Base-by-base conservation (phyloP, 2,888 invertebrate species). In the Silvanus unidentatus region DNA sequence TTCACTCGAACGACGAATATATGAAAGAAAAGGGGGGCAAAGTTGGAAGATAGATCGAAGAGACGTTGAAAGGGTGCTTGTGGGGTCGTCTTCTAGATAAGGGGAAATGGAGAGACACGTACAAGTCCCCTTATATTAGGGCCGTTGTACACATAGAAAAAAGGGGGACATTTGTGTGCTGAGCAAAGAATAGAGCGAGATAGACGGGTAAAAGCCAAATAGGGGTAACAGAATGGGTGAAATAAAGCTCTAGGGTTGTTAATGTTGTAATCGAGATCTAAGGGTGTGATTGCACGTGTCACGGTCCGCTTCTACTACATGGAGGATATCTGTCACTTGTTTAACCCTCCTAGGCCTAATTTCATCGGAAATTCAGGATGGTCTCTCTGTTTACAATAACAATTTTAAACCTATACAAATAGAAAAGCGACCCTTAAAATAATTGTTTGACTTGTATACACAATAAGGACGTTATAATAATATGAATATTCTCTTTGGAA, bases 231-330 rank as follows among this genome's bases (percentile, higher is more conserved):
- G 39, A 35, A 13, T 37, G 39, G 43, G 41, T 50, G 54, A 44
- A 48, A 48, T 47, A 48, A 46, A 49, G 40, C 50, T 55, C 50
- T 46, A 50, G 59, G 59, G 57, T 60, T 59, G 63, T 63, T 63
- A 64, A 65, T 64, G 62, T 64, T 63, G 62, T 66, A 66, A 66
- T 66, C 63, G 64, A 63, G 63, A 62, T 62, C 58, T 58, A 52
- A 60, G 62, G 62, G 64, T 63, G 64, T 63, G 62, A 64, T 63
- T 62, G 63, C 60, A 59, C 62, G 62, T 63, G 63, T 62, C 58
- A 55, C 52, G 49, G 54, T 53, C 43, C 53, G 53, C 57, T 55
- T 55, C 51, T 51, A 58, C 56, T 49, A 45, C 37, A 41, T 44
- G 56, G 53, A 56, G 58, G 56, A 57, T 54, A 60, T 62, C 61